Evolutionary conservation across 53 echinoderm and acorn worm genomes (phyloP).

Genomic region (Luidia sarsii): DNA sequence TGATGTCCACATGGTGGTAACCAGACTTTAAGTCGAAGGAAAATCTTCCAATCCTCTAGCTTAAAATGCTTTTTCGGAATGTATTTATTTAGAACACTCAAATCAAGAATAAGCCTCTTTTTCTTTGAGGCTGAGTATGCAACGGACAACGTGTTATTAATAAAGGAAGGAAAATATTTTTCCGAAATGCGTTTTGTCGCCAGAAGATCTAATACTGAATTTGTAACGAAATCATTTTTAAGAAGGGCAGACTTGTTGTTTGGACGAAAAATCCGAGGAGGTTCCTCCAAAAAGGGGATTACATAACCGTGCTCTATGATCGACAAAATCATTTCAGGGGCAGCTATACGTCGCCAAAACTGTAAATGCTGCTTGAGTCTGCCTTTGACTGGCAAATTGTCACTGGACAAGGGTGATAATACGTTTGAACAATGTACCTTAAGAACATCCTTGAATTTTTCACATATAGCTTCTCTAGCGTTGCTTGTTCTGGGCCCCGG

Average conservation of each 20-base stretch:
- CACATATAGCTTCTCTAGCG: neutral
- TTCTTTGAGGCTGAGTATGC: no score
- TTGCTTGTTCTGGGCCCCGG: neutral
- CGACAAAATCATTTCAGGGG: neutral
- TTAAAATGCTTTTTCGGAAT: no score
- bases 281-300: neutral
- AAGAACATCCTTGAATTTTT: no score
- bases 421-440: neutral
- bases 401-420: neutral
- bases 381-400: neutral
- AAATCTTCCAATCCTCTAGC: neutral
- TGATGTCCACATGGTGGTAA: neutral
- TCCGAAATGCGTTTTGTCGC: no score
- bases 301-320: neutral
- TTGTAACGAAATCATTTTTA: neutral
- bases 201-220: neutral
- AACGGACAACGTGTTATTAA: neutral
- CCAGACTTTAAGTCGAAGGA: constrained; percentile 8
- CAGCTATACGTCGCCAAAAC: constrained; percentile 19
- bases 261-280: neutral
- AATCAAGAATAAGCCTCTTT: no score
- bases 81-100: no score
- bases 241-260: no score
- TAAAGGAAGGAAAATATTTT: neutral
- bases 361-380: neutral